Conservation (phyloP, 2,888 invertebrate species). For the Scaptomyza reducta region DNA sequence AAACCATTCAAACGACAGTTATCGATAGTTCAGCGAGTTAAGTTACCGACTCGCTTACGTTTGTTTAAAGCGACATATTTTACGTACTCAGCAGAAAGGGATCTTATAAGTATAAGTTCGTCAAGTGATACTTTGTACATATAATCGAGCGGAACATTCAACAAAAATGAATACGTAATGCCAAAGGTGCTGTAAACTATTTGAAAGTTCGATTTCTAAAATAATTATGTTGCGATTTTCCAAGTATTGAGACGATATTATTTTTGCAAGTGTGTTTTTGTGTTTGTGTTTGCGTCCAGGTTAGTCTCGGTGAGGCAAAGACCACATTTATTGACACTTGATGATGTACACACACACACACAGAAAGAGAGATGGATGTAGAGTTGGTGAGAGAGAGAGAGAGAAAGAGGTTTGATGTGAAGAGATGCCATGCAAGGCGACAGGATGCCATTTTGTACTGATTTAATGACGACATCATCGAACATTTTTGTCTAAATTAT, state of each 20-base stretch:
- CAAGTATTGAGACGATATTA: neutral
- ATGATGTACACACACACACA: too few relatives aligned
- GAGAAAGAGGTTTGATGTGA: neutral
- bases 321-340: slow-evolving; percentile 61
- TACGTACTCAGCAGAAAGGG: neutral
- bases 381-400: neutral
- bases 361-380: neutral
- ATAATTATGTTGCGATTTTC: neutral
- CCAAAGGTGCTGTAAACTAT: too few relatives aligned
- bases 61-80: neutral
- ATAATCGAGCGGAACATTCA: too few relatives aligned
- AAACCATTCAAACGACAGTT: too few relatives aligned
- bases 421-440: neutral
- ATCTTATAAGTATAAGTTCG: too few relatives aligned
- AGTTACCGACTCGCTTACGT: neutral
- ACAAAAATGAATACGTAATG: too few relatives aligned
- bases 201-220: too few relatives aligned
- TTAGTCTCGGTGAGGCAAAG: slow-evolving; percentile 28
- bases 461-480: slow-evolving; percentile 67
- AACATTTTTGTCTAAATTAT: slow-evolving; percentile 71
- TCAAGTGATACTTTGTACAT: too few relatives aligned
- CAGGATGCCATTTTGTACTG: slow-evolving; percentile 19
- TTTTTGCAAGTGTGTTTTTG: neutral
- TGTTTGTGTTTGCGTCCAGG: slow-evolving; percentile 7
- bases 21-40: too few relatives aligned